Evolutionary conservation across 1,140 invertebrate species (phyloP).

Genomic region (Thaumetopoea pityocampa): DNA sequence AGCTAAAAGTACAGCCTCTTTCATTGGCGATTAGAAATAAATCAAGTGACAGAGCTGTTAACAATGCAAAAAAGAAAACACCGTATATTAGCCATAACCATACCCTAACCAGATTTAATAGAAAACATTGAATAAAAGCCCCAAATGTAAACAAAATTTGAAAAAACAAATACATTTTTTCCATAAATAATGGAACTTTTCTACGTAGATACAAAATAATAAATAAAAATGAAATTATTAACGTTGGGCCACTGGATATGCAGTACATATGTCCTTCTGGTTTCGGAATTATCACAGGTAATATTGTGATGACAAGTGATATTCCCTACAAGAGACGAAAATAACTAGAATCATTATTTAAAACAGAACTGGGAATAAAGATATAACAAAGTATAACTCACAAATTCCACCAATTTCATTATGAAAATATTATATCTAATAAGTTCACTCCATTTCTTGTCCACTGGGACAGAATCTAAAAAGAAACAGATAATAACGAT

Average conservation of each 20-base stretch:
- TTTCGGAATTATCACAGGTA: conserved; percentile 45
- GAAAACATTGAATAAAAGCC: conserved; percentile 64
- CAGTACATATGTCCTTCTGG: conserved; percentile 66
- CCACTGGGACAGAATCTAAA: conserved; percentile 62
- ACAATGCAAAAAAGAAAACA: conserved; percentile 54
- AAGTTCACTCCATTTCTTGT: conserved; percentile 65
- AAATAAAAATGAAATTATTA: conserved; percentile 61
- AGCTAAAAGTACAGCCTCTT: conserved; percentile 67
- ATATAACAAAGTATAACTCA: conserved; percentile 35
- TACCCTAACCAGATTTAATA: conserved; percentile 56
- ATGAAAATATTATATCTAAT: conserved; percentile 69
- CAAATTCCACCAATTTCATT: conserved; percentile 69
- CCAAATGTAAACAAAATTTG: conserved; percentile 70
- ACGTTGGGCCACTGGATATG: conserved; percentile 60
- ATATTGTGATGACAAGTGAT: conserved; percentile 44
- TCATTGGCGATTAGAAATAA: conserved; percentile 65
- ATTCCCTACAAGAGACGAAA: conserved; percentile 52
- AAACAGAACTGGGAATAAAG: conserved; percentile 16
- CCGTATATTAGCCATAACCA: conserved; percentile 67
- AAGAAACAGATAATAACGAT: conserved; percentile 4
- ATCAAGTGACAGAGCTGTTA: conserved; percentile 52
- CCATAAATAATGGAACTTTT: conserved; percentile 66
- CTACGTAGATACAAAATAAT: conserved; percentile 59
- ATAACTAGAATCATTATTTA: conserved; percentile 12
- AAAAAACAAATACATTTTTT: conserved; percentile 70